Evolutionary conservation across 2,888 invertebrate species (phyloP).

Genomic region (Hirtodrosophila trivittata): DNA sequence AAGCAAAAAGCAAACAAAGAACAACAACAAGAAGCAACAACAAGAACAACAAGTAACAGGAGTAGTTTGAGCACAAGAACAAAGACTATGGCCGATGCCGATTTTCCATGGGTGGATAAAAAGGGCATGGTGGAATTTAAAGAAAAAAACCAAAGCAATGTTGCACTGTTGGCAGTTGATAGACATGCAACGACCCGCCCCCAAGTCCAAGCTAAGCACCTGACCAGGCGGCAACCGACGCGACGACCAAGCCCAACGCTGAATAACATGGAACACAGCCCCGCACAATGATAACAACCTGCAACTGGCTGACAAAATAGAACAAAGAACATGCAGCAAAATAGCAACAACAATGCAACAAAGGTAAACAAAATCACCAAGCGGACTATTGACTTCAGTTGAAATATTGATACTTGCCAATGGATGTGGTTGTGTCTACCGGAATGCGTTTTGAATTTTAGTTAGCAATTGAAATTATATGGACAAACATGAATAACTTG

Average conservation of each 20-base stretch:
- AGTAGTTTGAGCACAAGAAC: slow-evolving; percentile 9
- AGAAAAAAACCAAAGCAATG: slow-evolving; percentile 23
- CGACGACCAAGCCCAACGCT: slow-evolving; percentile 5
- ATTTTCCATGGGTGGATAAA: too few species aligned
- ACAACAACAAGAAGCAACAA: slow-evolving; percentile 19
- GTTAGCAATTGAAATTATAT: too few species aligned
- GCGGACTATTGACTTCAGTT: too few species aligned
- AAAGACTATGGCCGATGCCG: slow-evolving; percentile 2
- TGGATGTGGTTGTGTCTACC: too few species aligned
- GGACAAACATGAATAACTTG: too few species aligned
- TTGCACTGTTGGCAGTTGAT: slow-evolving; percentile 43
- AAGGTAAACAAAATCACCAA: background rate
- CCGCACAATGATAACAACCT: slow-evolving; percentile 22
- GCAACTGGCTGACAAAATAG: slow-evolving; percentile 11
- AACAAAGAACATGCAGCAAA: slow-evolving; percentile 22
- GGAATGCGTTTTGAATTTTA: too few species aligned
- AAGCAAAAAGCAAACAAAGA: slow-evolving; percentile 50
- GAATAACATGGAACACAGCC: slow-evolving; percentile 14
- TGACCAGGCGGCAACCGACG: slow-evolving; percentile 24
- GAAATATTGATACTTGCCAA: too few species aligned
- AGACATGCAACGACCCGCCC: slow-evolving; percentile 37
- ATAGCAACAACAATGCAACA: background rate
- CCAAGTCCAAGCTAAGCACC: slow-evolving; percentile 22
- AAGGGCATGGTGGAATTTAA: too few species aligned
- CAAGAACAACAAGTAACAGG: slow-evolving; percentile 9